These are phyloP conservation scores for Vombatus ursinus DNA, from an alignment of 2,113 vertebrate species.

Conservation along the genomic window DNA sequence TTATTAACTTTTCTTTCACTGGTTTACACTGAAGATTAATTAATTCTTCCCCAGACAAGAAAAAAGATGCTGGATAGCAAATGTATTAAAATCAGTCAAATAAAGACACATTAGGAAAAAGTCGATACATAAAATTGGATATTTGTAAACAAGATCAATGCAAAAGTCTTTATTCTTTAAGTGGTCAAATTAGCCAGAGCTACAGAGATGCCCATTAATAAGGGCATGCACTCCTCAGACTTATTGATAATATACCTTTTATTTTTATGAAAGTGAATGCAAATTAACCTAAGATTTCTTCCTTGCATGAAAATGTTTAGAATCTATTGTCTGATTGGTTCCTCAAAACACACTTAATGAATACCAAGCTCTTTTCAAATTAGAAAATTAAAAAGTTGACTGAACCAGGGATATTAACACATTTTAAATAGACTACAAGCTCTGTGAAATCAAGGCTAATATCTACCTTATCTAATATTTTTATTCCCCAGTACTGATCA, in stretches of 20 bases:
- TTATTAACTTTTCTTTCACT: constrained; percentile 22
- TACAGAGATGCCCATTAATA: neutral
- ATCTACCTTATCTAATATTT: neutral
- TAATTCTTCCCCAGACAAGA: constrained; percentile 3
- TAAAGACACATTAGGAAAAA: neutral
- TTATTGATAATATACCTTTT: neutral
- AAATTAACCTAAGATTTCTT: neutral
- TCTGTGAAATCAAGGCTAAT: neutral
- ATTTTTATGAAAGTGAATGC: neutral
- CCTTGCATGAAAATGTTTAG: neutral
- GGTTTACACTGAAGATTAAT: constrained; percentile 4
- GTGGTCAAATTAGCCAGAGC: neutral
- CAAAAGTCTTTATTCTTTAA: neutral
- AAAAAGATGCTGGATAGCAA: neutral
- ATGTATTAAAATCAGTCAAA: neutral
- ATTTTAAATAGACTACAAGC: neutral
- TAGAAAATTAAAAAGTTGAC: neutral
- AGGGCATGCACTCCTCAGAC: neutral
- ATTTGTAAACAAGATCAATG: neutral
- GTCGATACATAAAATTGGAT: neutral
- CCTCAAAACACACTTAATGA: neutral
- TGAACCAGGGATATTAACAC: neutral
- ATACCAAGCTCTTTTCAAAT: neutral
- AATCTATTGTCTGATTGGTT: neutral
- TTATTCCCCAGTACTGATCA: neutral